A percentile compares a stretch with the other conserved stretches of the same genome.
These are phyloP conservation scores for Entomobrya multifasciata DNA, from an alignment of 2,888 invertebrate genomes.

Conservation along the genomic window DNA sequence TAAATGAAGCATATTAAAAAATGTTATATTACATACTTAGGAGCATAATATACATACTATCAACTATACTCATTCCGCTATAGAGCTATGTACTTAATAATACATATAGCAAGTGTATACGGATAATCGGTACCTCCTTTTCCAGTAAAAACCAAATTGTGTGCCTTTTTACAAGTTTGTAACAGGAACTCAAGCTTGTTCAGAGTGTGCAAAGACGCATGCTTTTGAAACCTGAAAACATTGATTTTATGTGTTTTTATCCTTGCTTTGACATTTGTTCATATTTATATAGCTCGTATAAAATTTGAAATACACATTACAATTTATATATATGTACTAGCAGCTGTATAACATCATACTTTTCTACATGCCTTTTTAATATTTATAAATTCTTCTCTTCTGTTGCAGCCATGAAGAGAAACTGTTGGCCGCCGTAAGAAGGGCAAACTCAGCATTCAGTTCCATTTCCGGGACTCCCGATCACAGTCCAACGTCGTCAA, in stretches of 20 bases:
- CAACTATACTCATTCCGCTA: neutral
- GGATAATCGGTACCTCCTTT: neutral
- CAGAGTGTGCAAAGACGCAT: conserved; percentile 31
- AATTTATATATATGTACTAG: no score
- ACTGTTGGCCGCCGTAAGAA: conserved; percentile 79
- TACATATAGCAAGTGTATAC: neutral
- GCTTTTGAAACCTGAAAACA: conserved; percentile 18
- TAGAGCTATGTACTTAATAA: neutral
- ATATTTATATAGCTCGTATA: no score
- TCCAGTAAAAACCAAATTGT: neutral
- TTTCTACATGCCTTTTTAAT: neutral
- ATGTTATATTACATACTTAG: conserved; percentile 17
- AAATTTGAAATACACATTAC: no score
- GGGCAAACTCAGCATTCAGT: conserved; percentile 80
- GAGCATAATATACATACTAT: neutral
- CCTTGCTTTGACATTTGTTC: no score
- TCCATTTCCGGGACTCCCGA: conserved; percentile 80
- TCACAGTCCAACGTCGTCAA: conserved; percentile 80
- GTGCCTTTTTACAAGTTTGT: neutral
- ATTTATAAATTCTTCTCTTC: neutral
- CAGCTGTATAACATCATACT: no score
- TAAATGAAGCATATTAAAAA: conserved; percentile 48
- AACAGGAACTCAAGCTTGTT: no score
- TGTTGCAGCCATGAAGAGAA: conserved; percentile 79
- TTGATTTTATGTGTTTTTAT: neutral